Evolutionary conservation across 2,797 vertebrate genomes (phyloP).

Genomic region (Lophotriccus pileatus): DNA sequence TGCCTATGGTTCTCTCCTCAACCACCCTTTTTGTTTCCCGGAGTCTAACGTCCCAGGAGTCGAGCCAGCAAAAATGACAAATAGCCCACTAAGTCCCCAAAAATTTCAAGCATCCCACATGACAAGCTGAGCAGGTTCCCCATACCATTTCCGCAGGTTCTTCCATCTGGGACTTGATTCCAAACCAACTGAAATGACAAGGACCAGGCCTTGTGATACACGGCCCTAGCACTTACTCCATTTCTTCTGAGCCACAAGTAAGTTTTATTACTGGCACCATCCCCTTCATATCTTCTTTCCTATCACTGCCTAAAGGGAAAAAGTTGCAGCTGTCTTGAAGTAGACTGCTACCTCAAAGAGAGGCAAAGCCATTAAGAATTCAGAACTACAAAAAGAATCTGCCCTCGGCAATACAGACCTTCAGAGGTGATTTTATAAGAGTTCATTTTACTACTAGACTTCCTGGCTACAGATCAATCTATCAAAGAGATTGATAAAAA

Average conservation of each 20-base stretch:
- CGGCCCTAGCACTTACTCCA: not conserved
- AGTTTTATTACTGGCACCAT: not conserved
- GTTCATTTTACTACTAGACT: conserved; percentile 6
- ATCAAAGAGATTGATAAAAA: not conserved
- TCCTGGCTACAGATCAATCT: not conserved
- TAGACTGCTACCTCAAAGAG: not conserved
- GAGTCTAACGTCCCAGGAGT: not conserved
- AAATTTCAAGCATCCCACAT: not conserved
- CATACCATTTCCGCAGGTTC: not conserved
- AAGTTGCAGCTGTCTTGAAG: not conserved
- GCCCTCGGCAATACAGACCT: not conserved
- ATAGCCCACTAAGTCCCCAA: conserved; percentile 1
- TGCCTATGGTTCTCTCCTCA: not conserved
- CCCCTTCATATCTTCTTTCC: not conserved
- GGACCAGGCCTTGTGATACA: not conserved
- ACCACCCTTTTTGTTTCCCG: not conserved
- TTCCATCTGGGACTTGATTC: not conserved
- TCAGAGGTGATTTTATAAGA: not conserved
- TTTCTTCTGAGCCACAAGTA: not conserved
- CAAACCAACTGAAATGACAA: not conserved
- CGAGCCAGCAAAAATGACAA: conserved; percentile 2
- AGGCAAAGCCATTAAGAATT: not conserved
- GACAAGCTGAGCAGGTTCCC: conserved; percentile 36
- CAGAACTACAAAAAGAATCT: not conserved
- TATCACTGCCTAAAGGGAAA: not conserved